Conservation (phyloP, 2,797 vertebrate genomes). For the Macropus fuliginosus region DNA sequence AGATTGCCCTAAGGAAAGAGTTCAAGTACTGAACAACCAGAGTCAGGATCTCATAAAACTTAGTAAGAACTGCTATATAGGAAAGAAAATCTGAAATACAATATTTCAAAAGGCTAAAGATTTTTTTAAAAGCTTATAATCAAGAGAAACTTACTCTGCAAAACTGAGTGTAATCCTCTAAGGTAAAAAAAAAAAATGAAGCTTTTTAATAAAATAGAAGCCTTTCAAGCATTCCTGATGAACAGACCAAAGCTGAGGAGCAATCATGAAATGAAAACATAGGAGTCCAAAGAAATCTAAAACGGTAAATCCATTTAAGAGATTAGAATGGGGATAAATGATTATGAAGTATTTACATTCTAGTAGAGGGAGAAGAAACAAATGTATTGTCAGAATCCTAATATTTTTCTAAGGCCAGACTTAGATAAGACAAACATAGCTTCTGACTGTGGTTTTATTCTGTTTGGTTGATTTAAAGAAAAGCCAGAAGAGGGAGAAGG, state of each 20-base stretch:
- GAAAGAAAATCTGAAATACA: neutral
- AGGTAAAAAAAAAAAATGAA: neutral
- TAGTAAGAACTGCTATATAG: neutral
- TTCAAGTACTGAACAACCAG: neutral
- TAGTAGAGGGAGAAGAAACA: neutral
- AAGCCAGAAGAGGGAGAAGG: neutral
- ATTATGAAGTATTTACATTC: neutral
- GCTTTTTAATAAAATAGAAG: neutral
- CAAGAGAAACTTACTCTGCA: neutral
- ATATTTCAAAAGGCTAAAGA: neutral
- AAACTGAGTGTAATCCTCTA: neutral
- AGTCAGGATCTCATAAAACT: neutral
- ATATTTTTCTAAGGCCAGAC: neutral
- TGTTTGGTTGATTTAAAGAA: neutral
- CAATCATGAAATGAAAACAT: neutral
- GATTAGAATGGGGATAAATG: neutral
- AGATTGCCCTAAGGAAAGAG: neutral
- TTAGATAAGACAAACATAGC: neutral
- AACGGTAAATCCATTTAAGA: neutral
- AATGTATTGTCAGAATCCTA: neutral
- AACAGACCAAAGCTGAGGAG: neutral
- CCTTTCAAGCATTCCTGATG: neutral
- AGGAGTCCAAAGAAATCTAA: neutral
- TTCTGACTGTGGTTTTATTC: neutral
- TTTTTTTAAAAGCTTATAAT: neutral